Evolutionary conservation across 2,888 invertebrate genomes (phyloP).

Genomic region (Melipona beecheii): DNA sequence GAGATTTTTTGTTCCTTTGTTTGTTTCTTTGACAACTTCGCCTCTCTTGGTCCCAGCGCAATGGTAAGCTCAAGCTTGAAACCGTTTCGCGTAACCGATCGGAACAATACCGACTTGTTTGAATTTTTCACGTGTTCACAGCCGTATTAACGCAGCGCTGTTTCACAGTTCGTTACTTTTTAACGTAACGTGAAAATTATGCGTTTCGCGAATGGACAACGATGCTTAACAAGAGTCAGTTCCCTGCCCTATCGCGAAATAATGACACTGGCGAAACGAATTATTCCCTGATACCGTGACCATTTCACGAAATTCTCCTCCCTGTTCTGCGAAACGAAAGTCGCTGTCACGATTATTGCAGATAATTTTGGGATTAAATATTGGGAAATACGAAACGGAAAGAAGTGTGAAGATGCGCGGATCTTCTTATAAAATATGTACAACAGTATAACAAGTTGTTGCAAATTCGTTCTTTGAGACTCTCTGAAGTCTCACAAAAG

Average conservation of each 20-base stretch:
- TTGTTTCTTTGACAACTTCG: too few relatives aligned
- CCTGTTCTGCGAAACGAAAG: background rate
- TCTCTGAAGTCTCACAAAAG: background rate
- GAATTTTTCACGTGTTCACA: constrained; percentile 41
- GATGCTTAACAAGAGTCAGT: constrained; percentile 36
- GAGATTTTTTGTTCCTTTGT: background rate
- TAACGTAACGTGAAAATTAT: constrained; percentile 53
- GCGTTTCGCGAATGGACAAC: constrained; percentile 28
- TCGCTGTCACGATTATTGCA: too few relatives aligned
- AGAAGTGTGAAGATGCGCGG: too few relatives aligned
- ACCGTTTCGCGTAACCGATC: constrained; percentile 21
- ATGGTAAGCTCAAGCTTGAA: background rate
- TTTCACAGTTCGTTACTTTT: constrained; percentile 60
- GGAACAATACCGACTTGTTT: constrained; percentile 41
- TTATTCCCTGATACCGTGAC: constrained; percentile 12
- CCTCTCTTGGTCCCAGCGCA: too few relatives aligned
- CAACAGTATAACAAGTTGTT: too few relatives aligned
- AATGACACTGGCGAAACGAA: constrained; percentile 13
- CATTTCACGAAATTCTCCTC: background rate
- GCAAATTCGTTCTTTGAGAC: background rate
- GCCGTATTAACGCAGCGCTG: constrained; percentile 48
- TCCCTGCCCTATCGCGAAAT: constrained; percentile 26
- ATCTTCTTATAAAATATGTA: too few relatives aligned
- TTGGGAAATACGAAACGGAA: too few relatives aligned
- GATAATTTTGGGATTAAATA: too few relatives aligned